phyloP scores from a whole-genome alignment of 2,113 vertebrate genomes.

The Anser cygnoides region DNA sequence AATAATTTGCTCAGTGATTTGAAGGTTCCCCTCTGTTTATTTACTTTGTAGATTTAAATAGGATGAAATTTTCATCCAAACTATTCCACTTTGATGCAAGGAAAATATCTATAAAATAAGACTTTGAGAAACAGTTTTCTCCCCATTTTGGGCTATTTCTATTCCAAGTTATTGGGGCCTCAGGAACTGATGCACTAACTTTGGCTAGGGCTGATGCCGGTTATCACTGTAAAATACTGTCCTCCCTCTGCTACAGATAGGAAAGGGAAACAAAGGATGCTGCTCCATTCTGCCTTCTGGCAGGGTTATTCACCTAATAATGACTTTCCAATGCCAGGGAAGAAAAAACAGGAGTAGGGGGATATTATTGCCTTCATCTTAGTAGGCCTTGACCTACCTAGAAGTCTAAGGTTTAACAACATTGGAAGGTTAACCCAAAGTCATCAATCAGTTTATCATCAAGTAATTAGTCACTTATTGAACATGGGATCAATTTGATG shows the following conservation, averaged over 20 bases:
- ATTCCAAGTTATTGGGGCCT: neutral
- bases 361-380: neutral
- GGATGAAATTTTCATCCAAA: neutral
- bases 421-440: neutral
- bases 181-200: neutral
- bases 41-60: neutral
- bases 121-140: neutral
- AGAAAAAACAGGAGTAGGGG: neutral
- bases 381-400: neutral
- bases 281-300: neutral
- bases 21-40: neutral
- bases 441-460: neutral
- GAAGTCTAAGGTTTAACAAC: neutral
- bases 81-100: neutral
- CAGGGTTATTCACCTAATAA: neutral
- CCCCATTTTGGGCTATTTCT: neutral
- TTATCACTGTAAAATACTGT: neutral
- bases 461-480: neutral
- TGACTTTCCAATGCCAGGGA: neutral
- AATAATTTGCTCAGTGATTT: neutral
- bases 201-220: neutral
- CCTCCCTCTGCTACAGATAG: neutral
- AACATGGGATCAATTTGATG: neutral
- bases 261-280: neutral
- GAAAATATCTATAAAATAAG: neutral